These are phyloP conservation scores for Punctoribates punctum DNA, from an alignment of 2,888 invertebrate species.

Conservation along the genomic window DNA sequence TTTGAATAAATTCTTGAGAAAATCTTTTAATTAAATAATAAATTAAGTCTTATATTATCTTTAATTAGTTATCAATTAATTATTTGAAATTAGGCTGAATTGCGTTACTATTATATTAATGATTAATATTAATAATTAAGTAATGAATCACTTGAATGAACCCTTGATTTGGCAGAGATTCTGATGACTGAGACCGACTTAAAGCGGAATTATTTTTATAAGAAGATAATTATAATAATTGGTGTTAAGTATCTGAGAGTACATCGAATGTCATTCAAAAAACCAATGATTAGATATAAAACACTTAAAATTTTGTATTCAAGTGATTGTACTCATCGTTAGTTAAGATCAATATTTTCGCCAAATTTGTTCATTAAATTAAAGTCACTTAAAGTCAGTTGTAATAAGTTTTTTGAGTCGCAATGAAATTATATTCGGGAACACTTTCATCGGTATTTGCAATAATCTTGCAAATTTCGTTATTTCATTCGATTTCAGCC, in stretches of 20 bases:
- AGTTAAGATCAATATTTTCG: not conserved
- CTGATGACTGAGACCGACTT: not conserved
- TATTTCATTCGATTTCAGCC: not conserved
- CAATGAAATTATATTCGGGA: slow-evolving; percentile 23
- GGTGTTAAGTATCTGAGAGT: slow-evolving; percentile 18
- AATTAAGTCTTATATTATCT: too few relatives aligned
- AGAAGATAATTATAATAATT: slow-evolving; percentile 6
- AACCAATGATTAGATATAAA: slow-evolving; percentile 17
- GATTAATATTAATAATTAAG: too few relatives aligned
- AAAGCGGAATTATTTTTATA: not conserved
- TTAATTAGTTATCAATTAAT: too few relatives aligned
- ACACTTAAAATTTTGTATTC: slow-evolving; percentile 7
- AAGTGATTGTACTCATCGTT: slow-evolving; percentile 16
- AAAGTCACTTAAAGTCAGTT: not conserved
- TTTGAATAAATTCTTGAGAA: too few relatives aligned
- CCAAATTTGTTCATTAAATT: not conserved
- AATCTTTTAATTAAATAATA: too few relatives aligned
- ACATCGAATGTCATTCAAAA: slow-evolving; percentile 14
- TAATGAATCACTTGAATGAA: too few relatives aligned
- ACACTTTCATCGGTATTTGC: not conserved
- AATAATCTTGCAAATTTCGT: not conserved
- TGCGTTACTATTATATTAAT: too few relatives aligned
- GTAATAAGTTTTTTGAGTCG: not conserved
- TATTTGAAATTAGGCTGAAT: too few relatives aligned
- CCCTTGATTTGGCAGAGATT: not conserved